A percentile compares a stretch with the other conserved stretches of the same genome.
Evolutionary conservation across 2,888 invertebrate genomes (phyloP).

Genomic region (Napeogenes inachia): DNA sequence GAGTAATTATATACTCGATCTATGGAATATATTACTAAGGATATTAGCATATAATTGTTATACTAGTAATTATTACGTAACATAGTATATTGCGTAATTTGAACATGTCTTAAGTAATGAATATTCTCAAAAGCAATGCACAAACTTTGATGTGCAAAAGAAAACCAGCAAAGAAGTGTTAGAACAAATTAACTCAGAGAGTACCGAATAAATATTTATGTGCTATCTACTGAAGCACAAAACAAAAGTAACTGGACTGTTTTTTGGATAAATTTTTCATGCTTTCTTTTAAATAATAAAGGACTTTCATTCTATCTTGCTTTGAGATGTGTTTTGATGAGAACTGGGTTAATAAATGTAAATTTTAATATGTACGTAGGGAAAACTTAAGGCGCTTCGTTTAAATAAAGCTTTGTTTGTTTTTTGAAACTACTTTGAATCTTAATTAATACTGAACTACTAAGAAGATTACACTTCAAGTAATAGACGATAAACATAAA

Average conservation of each 20-base stretch:
- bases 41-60: no score
- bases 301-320: conserved; percentile 28
- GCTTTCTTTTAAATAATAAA: conserved; percentile 57
- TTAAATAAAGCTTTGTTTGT: not conserved
- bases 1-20: no score
- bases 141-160: not conserved
- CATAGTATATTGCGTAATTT: no score
- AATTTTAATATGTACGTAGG: conserved; percentile 8
- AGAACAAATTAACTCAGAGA: conserved; percentile 19
- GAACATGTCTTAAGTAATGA: no score
- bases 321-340: conserved; percentile 23
- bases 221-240: conserved; percentile 7
- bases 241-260: conserved; percentile 19
- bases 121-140: no score
- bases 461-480: not conserved
- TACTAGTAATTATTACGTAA: no score
- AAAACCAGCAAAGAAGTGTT: conserved; percentile 11
- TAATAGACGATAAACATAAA: not conserved
- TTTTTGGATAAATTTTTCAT: conserved; percentile 53
- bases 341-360: conserved; percentile 19
- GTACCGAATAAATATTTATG: conserved; percentile 22
- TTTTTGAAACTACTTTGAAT: not conserved
- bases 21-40: no score
- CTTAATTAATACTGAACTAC: not conserved
- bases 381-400: not conserved